Conservation (phyloP, 23 tunicate species). For the Ascidia mentula region DNA sequence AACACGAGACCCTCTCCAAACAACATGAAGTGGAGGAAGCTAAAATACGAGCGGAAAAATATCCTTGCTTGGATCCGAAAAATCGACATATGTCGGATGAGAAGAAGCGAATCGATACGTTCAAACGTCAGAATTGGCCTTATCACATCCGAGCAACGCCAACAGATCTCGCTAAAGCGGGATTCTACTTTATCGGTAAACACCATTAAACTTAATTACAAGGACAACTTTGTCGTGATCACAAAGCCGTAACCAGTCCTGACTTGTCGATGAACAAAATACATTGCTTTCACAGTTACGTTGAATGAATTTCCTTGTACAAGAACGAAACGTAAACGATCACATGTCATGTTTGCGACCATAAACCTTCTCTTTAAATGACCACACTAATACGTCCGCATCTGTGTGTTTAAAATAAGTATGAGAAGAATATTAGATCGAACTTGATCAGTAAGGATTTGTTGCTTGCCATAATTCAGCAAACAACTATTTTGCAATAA, state of each 20-base stretch:
- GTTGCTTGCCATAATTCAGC: neutral
- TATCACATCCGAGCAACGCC: conserved; percentile 39
- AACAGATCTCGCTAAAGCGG: conserved; percentile 26
- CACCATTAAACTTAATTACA: neutral
- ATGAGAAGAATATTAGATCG: too few species aligned
- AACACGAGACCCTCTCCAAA: too few species aligned
- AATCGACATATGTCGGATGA: conserved; percentile 41
- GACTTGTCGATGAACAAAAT: neutral
- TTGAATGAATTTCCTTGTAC: too few species aligned
- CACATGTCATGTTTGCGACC: too few species aligned
- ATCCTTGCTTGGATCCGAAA: conserved; percentile 27
- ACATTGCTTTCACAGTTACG: neutral
- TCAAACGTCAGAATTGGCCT: conserved; percentile 25
- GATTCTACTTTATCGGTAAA: conserved; percentile 28
- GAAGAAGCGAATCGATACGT: conserved; percentile 24
- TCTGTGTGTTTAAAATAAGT: too few species aligned
- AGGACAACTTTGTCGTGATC: neutral
- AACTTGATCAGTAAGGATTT: neutral
- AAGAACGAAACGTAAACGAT: too few species aligned
- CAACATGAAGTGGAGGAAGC: too few species aligned
- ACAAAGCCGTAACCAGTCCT: neutral
- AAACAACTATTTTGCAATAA: neutral
- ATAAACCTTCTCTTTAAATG: too few species aligned
- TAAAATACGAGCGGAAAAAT: too few species aligned
- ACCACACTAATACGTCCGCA: too few species aligned